Percentiles rank a stretch among this genome's conserved stretches.
phyloP scores from a whole-genome alignment of 23 tunicate genomes.

The Ascidia mentula region DNA sequence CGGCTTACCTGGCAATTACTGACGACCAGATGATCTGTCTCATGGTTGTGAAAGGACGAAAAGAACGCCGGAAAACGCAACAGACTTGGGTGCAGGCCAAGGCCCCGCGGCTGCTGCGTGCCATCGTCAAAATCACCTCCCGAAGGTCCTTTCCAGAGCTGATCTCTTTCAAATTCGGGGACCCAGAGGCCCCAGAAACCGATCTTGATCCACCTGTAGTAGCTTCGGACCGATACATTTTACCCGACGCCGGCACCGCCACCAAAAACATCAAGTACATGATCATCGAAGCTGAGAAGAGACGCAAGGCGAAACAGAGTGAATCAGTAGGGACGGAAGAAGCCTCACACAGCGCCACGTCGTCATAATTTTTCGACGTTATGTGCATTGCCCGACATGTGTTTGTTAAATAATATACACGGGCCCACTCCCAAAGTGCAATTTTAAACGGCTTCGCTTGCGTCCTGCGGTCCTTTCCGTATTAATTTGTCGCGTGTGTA shows the following conservation, averaged over 20 bases:
- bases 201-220: slow-evolving; percentile 21
- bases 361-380: too few species aligned
- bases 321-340: neutral
- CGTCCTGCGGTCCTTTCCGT: too few species aligned
- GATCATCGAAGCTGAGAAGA: slow-evolving; percentile 51
- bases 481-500: too few species aligned
- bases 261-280: slow-evolving; percentile 63
- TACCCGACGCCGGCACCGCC: slow-evolving; percentile 78
- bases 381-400: too few species aligned
- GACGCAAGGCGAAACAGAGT: neutral
- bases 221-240: slow-evolving; percentile 65
- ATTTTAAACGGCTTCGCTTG: too few species aligned
- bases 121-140: slow-evolving; percentile 78
- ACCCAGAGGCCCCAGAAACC: slow-evolving; percentile 2
- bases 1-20: slow-evolving; percentile 38
- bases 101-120: slow-evolving; percentile 38
- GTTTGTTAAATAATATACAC: too few species aligned
- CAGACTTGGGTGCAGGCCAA: slow-evolving; percentile 32
- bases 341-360: neutral
- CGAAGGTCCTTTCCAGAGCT: slow-evolving; percentile 71
- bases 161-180: slow-evolving; percentile 85
- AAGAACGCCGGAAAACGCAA: slow-evolving; percentile 11
- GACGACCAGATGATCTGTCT: slow-evolving; percentile 54
- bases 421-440: too few species aligned
- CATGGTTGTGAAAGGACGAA: slow-evolving; percentile 38